Conservation (phyloP, 2,888 invertebrate species). For the Cerastis leucographa region DNA sequence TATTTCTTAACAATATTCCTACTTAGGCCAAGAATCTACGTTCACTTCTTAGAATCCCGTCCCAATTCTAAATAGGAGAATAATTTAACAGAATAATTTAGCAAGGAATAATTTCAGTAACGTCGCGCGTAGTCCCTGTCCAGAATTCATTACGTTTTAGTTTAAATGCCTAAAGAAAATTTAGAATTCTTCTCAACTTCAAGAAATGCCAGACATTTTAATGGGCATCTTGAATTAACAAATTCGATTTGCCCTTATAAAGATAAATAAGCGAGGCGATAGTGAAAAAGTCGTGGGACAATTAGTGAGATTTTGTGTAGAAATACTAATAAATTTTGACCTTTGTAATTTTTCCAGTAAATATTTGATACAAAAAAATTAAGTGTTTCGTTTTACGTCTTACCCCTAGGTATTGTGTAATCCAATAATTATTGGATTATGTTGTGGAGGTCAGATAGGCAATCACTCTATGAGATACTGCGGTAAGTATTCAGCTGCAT, state of each 20-base stretch:
- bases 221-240: slow-evolving; percentile 42
- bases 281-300: background rate
- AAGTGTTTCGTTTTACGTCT: background rate
- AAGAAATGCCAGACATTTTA: slow-evolving; percentile 30
- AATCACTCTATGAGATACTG: background rate
- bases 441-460: background rate
- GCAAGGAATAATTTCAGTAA: slow-evolving; percentile 40
- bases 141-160: slow-evolving; percentile 44
- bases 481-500: too few species aligned
- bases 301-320: background rate
- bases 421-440: background rate
- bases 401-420: background rate
- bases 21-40: slow-evolving; percentile 9
- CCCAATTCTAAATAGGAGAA: slow-evolving; percentile 41
- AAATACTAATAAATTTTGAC: background rate
- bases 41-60: background rate
- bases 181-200: slow-evolving; percentile 50
- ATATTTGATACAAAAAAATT: background rate
- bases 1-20: slow-evolving; percentile 21
- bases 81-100: slow-evolving; percentile 45
- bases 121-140: background rate
- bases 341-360: background rate
- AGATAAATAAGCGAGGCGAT: background rate
- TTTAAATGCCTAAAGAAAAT: slow-evolving; percentile 30
- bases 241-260: slow-evolving; percentile 33